Conservation (phyloP, 2,113 vertebrate genomes). For the Athene cunicularia region DNA sequence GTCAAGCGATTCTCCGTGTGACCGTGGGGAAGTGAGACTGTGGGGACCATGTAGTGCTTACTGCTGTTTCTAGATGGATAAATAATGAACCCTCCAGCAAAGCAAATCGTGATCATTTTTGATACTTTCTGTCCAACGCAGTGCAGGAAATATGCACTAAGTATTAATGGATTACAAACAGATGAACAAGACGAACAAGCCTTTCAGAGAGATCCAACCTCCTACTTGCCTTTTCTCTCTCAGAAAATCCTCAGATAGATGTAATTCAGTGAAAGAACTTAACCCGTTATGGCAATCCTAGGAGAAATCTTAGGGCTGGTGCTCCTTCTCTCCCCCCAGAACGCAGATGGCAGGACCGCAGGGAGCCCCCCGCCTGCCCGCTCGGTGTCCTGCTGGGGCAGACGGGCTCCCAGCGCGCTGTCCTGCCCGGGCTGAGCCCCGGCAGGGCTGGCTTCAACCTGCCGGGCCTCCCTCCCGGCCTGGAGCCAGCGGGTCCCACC, state of each 20-base stretch:
- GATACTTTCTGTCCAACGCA: neutral
- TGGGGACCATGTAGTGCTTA: neutral
- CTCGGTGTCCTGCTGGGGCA: neutral
- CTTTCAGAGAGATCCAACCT: neutral
- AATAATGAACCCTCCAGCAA: neutral
- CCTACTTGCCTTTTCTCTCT: neutral
- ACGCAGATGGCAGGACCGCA: neutral
- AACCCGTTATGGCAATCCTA: conserved; percentile 22
- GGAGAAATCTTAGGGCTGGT: neutral
- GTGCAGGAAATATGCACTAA: conserved; percentile 21
- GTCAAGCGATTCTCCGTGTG: neutral
- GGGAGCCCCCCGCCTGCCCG: neutral
- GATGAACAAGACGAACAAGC: conserved; percentile 19
- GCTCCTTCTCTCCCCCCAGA: neutral
- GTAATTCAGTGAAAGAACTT: conserved; percentile 37
- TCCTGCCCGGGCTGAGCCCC: neutral
- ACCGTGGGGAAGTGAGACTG: neutral
- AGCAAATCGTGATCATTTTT: neutral
- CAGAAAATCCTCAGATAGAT: conserved; percentile 16
- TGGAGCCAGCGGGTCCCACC: neutral
- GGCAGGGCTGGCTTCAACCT: no score
- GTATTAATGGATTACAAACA: conserved; percentile 53
- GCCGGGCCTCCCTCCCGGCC: fast-evolving
- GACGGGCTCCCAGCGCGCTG: neutral
- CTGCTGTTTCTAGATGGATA: neutral